Evolutionary conservation across 1,140 invertebrate species (phyloP).

Genomic region (Scaptomyza montana): DNA sequence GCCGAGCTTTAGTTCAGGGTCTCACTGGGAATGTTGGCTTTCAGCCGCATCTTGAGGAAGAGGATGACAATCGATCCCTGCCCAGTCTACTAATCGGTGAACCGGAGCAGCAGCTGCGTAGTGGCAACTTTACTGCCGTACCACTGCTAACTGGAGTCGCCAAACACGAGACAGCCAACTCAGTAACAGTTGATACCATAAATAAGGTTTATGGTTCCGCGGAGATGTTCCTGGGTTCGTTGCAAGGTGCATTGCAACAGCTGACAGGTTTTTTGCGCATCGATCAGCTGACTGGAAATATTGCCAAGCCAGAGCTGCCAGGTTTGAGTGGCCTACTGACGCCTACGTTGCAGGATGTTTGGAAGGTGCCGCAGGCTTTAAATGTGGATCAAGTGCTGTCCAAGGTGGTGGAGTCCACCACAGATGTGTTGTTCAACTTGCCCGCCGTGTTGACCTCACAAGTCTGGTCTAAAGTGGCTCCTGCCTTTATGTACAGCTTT

Average conservation of each 20-base stretch:
- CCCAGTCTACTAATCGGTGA: constrained; percentile 86
- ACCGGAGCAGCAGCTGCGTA: constrained; percentile 86
- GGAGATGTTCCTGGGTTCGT: constrained; percentile 69
- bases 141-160: constrained; percentile 89
- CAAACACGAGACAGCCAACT: constrained; percentile 87
- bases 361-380: constrained; percentile 68
- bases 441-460: constrained; percentile 88
- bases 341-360: constrained; percentile 71
- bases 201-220: constrained; percentile 68
- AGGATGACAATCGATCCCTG: constrained; percentile 86
- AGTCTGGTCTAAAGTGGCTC: constrained; percentile 86
- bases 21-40: constrained; percentile 84
- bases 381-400: constrained; percentile 70
- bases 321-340: constrained; percentile 59
- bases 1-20: constrained; percentile 84
- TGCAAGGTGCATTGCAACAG: constrained; percentile 57
- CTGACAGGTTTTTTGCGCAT: constrained; percentile 64
- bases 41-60: constrained; percentile 87
- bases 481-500: constrained; percentile 89
- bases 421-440: constrained; percentile 89
- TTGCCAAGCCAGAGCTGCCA: constrained; percentile 70
- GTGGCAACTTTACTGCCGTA: constrained; percentile 85
- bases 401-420: constrained; percentile 84
- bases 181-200: constrained; percentile 61
- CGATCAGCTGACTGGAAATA: constrained; percentile 71